These are phyloP conservation scores for Alsophila aescularia DNA, from an alignment of 2,888 invertebrate genomes.

Conservation along the genomic window DNA sequence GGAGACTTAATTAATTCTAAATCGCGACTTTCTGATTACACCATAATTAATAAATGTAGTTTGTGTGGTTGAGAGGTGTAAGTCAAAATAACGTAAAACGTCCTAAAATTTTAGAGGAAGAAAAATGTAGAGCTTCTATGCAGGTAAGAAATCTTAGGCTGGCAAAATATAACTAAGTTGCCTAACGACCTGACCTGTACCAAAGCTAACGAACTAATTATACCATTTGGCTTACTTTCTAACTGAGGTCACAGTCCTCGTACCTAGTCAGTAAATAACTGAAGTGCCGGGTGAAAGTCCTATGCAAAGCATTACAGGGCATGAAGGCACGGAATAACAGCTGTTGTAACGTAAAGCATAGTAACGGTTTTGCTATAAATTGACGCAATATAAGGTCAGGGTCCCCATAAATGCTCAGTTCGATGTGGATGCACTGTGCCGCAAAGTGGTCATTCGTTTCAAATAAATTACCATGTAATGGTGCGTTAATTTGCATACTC, in stretches of 20 bases:
- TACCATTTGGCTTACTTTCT: slow-evolving; percentile 45
- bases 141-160: background rate
- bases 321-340: slow-evolving; percentile 71
- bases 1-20: too few species aligned
- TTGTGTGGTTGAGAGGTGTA: too few species aligned
- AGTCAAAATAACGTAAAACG: too few species aligned
- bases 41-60: too few species aligned
- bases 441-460: slow-evolving; percentile 84
- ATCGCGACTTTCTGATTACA: too few species aligned
- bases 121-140: too few species aligned
- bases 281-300: slow-evolving; percentile 66
- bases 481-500: slow-evolving; percentile 83
- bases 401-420: slow-evolving; percentile 80
- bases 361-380: slow-evolving; percentile 81
- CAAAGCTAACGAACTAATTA: slow-evolving; percentile 40
- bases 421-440: slow-evolving; percentile 78
- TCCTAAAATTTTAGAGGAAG: too few species aligned
- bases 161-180: background rate
- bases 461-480: slow-evolving; percentile 85
- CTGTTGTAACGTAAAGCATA: slow-evolving; percentile 78
- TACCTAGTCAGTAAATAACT: slow-evolving; percentile 38
- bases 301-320: slow-evolving; percentile 62
- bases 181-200: slow-evolving; percentile 4
- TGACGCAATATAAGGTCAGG: slow-evolving; percentile 83
- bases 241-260: slow-evolving; percentile 27